phyloP scores from a whole-genome alignment of 2,888 invertebrate genomes.

The Bembecia ichneumoniformis region DNA sequence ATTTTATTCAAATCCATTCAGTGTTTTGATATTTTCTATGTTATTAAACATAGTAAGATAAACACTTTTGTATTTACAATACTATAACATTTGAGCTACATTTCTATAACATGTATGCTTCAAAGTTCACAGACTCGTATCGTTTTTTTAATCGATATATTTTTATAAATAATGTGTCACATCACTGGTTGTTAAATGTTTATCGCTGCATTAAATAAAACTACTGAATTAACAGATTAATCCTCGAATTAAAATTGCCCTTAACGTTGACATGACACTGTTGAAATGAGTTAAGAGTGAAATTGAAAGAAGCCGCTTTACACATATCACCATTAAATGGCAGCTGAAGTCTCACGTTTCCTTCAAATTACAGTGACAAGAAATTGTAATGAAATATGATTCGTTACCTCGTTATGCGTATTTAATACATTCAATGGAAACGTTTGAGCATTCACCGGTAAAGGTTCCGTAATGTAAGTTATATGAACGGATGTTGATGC shows the following conservation, averaged over 20 bases:
- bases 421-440: constrained; percentile 15
- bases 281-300: not conserved
- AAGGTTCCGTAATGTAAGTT: not conserved
- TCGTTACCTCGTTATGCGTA: constrained; percentile 15
- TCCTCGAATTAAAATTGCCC: not conserved
- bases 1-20: too few species aligned
- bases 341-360: constrained; percentile 26
- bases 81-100: too few species aligned
- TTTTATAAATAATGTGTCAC: too few species aligned
- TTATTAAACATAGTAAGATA: too few species aligned
- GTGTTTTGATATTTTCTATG: too few species aligned
- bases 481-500: not conserved
- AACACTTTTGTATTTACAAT: too few species aligned
- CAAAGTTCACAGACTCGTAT: too few species aligned
- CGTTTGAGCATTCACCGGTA: not conserved
- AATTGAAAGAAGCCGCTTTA: not conserved
- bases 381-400: constrained; percentile 13
- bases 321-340: constrained; percentile 14
- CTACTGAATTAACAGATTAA: not conserved
- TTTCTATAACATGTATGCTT: too few species aligned
- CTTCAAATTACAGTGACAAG: constrained; percentile 20
- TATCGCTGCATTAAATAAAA: not conserved
- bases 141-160: too few species aligned
- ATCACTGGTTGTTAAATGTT: not conserved
- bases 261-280: not conserved